phyloP scores from a whole-genome alignment of 2,888 invertebrate genomes.

The Diarsia brunnea region DNA sequence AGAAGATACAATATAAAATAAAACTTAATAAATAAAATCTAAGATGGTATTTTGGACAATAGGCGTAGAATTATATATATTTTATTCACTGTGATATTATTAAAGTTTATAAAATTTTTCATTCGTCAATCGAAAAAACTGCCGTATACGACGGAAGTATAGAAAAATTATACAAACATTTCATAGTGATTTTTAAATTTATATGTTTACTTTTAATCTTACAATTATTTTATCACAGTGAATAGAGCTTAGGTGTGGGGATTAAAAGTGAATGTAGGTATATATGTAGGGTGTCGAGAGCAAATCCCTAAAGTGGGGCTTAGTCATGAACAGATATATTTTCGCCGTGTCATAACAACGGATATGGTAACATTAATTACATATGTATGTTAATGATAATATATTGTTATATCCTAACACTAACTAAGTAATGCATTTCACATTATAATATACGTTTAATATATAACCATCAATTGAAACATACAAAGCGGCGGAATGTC shows the following conservation, averaged over 20 bases:
- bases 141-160: slow-evolving; percentile 51
- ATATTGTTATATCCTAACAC: slow-evolving; percentile 73
- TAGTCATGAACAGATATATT: slow-evolving; percentile 48
- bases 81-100: slow-evolving; percentile 82
- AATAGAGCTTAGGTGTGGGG: slow-evolving; percentile 76
- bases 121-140: slow-evolving; percentile 57
- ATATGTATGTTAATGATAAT: slow-evolving; percentile 69
- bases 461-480: slow-evolving; percentile 63
- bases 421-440: slow-evolving; percentile 65
- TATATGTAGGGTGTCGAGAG: slow-evolving; percentile 45
- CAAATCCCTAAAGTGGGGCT: slow-evolving; percentile 51
- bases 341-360: slow-evolving; percentile 63
- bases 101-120: slow-evolving; percentile 59
- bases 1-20: slow-evolving; percentile 47
- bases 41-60: slow-evolving; percentile 57
- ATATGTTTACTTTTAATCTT: slow-evolving; percentile 66
- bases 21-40: slow-evolving; percentile 50
- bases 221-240: slow-evolving; percentile 83
- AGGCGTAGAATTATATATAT: slow-evolving; percentile 62
- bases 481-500: slow-evolving; percentile 72
- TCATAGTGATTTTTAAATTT: slow-evolving; percentile 62
- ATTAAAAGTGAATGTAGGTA: slow-evolving; percentile 48
- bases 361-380: slow-evolving; percentile 64
- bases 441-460: slow-evolving; percentile 57
- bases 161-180: slow-evolving; percentile 63